phyloP scores from a whole-genome alignment of 2,888 invertebrate species.

The Scotopteryx bipunctaria region DNA sequence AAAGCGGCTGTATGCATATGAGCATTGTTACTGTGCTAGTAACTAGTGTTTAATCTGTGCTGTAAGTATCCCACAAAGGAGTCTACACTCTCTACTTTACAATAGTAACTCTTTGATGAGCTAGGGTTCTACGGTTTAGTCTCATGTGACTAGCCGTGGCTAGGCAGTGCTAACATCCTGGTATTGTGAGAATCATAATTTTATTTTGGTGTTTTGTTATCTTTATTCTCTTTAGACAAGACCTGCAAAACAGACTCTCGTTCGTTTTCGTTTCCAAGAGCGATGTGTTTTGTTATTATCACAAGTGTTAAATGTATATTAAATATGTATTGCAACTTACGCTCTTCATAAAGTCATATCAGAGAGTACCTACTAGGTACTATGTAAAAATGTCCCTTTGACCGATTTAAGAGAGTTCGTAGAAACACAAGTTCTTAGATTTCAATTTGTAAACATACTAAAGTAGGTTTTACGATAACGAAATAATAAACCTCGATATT shows the following conservation, averaged over 20 bases:
- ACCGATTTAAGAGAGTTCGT: neutral
- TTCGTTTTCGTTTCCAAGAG: too few relatives aligned
- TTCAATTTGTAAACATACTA: slow-evolving; percentile 27
- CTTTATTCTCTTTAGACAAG: neutral
- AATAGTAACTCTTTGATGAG: neutral
- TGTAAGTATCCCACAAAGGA: slow-evolving; percentile 14
- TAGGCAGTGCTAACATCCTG: slow-evolving; percentile 18
- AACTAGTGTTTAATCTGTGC: slow-evolving; percentile 17
- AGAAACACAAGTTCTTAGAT: slow-evolving; percentile 1
- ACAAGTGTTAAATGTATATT: too few relatives aligned
- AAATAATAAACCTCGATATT: slow-evolving; percentile 42
- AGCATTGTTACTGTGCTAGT: slow-evolving; percentile 40
- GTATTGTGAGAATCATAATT: slow-evolving; percentile 9
- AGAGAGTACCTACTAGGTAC: neutral
- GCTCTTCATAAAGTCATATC: neutral
- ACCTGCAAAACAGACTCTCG: too few relatives aligned
- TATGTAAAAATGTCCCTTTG: neutral
- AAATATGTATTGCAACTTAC: too few relatives aligned
- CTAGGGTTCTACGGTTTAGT: slow-evolving; percentile 2
- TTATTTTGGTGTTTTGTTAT: neutral
- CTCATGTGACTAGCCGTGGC: slow-evolving; percentile 4
- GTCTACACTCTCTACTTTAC: neutral
- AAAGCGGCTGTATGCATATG: slow-evolving; percentile 52
- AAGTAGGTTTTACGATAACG: slow-evolving; percentile 41
- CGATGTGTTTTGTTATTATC: too few relatives aligned